These are phyloP conservation scores for Urechis unicinctus DNA, from an alignment of 2,888 invertebrate species.

Conservation along the genomic window DNA sequence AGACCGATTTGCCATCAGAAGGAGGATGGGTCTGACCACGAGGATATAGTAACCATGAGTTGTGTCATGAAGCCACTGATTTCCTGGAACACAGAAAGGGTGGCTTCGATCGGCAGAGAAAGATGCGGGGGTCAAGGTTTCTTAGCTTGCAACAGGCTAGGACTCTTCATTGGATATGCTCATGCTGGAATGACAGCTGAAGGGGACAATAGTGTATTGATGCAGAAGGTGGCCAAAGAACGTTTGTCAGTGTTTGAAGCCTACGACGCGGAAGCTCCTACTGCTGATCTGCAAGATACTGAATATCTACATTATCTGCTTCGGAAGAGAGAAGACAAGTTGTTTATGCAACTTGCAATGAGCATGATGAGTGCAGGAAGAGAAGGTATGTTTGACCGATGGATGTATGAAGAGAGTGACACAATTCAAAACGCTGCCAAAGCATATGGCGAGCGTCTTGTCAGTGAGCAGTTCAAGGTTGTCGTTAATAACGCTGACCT, in stretches of 20 bases:
- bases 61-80: constrained; percentile 28
- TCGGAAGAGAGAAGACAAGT: constrained; percentile 16
- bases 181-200: constrained; percentile 30
- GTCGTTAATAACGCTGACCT: constrained; percentile 15
- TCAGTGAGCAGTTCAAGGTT: constrained; percentile 21
- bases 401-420: constrained; percentile 24
- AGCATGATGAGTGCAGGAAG: too few relatives aligned
- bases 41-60: constrained; percentile 28
- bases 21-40: constrained; percentile 22
- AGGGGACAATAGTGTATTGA: constrained; percentile 29
- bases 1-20: constrained; percentile 21
- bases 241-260: too few relatives aligned
- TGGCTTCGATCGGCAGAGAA: constrained; percentile 23
- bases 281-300: constrained; percentile 8
- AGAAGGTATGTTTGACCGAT: too few relatives aligned
- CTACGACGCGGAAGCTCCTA: constrained; percentile 3
- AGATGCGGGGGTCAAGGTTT: constrained; percentile 31
- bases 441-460: constrained; percentile 22
- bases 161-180: constrained; percentile 24
- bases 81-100: constrained; percentile 23
- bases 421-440: constrained; percentile 22
- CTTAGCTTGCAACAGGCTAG: constrained; percentile 26
- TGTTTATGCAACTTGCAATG: constrained; percentile 21
- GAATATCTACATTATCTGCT: constrained; percentile 19
- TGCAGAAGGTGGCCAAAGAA: too few relatives aligned